Base-by-base conservation (phyloP, 2,888 invertebrate species). In the Dilophus febrilis region DNA sequence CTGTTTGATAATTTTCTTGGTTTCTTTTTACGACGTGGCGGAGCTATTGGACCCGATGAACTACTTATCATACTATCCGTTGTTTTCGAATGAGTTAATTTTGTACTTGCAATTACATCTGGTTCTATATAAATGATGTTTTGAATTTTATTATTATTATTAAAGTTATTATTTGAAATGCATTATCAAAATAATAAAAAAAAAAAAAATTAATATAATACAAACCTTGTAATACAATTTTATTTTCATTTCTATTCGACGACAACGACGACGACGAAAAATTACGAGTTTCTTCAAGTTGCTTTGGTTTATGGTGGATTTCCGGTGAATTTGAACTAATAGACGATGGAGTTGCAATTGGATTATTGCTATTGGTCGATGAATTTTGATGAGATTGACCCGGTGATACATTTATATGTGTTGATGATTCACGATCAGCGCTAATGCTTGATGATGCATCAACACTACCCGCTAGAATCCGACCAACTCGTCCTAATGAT, bases 21-120 rank as follows among this genome's bases (percentile, higher is more conserved):
- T 67, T 59, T 82, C 72, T 64, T 83, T 60, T 81, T 85, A 51
- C 75, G 71, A 46, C 88, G 64, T 1, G 88, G 88, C 43, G 88
- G 88, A 40, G 87, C 77, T 30, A 82, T 66, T 4, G 81, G 79
- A 28, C 59, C 62, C 37, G 57, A 56, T 6, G 64, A 62, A 41
- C 60, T 56, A 28, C 61, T 63, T 6, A 4, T 22, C 8, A 22
- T 22, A 28, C 59, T 63, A 44, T 63, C 63, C 3, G 58, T 61
- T 44, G 61, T 64, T 51, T 61, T 64, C 13, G 63, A 60, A 47
- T 61, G 59, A 46, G 63, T 59, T 42, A 75, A 65, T 56, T 90
- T 91, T 46, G 90, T 86, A 64, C 90, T 91, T 42, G 87, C 86
- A 50, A 91, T 87, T 53, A 91, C 86, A 64, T 92, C 91, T 3